Conservation (phyloP, 2,888 invertebrate species). For the Petrolisthes manimaculis region DNA sequence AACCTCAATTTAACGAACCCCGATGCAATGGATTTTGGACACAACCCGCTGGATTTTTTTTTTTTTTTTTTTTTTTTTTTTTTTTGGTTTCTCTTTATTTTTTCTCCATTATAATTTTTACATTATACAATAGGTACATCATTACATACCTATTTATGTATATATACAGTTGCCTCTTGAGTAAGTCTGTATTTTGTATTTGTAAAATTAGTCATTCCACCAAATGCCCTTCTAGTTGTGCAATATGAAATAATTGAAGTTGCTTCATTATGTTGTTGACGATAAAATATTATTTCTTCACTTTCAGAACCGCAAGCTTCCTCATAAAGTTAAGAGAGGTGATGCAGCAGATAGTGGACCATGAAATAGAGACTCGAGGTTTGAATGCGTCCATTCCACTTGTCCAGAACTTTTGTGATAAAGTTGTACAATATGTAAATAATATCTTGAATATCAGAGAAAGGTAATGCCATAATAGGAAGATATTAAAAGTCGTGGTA, state of each 20-base stretch:
- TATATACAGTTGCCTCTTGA: too few species aligned
- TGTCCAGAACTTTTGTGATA: constrained; percentile 13
- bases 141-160: too few species aligned
- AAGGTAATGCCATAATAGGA: not conserved
- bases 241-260: not conserved
- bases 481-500: not conserved
- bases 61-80: too few species aligned
- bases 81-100: too few species aligned
- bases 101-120: too few species aligned
- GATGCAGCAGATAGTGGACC: constrained; percentile 3
- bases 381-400: not conserved
- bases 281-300: not conserved
- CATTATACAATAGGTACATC: too few species aligned
- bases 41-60: too few species aligned
- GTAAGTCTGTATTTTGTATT: too few species aligned
- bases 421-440: constrained; percentile 20
- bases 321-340: not conserved
- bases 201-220: too few species aligned
- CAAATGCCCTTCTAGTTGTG: not conserved
- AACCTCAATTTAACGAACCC: too few species aligned
- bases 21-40: too few species aligned
- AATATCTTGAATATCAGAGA: not conserved
- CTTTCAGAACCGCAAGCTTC: constrained; percentile 24
- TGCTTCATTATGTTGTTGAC: not conserved
- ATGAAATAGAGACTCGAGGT: constrained; percentile 19